These are phyloP conservation scores for Rhagophthalmus giganteus DNA, from an alignment of 2,888 invertebrate species.

Conservation along the genomic window DNA sequence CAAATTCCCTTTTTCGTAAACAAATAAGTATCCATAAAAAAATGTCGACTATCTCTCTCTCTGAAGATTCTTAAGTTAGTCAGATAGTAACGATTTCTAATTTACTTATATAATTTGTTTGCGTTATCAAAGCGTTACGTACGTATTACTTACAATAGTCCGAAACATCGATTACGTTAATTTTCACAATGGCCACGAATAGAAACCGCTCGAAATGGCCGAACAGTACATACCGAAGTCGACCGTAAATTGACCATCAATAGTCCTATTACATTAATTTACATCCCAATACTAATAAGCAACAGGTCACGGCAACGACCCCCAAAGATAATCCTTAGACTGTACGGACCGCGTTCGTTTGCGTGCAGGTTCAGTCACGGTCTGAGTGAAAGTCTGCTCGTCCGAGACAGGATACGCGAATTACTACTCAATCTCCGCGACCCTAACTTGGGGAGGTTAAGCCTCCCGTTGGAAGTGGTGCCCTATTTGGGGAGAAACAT, in stretches of 20 bases:
- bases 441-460: constrained; percentile 33
- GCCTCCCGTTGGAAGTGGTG: constrained; percentile 27
- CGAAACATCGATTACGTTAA: too few species aligned
- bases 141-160: too few species aligned
- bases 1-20: too few species aligned
- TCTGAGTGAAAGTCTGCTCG: constrained; percentile 38
- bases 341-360: constrained; percentile 8
- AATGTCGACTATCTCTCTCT: too few species aligned
- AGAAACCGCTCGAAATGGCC: constrained; percentile 3
- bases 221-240: constrained; percentile 12
- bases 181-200: background rate
- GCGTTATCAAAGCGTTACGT: too few species aligned
- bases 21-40: too few species aligned
- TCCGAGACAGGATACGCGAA: constrained; percentile 42
- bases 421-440: constrained; percentile 42
- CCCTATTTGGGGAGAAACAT: constrained; percentile 31
- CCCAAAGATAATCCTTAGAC: constrained; percentile 19
- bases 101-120: too few species aligned
- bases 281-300: constrained; percentile 33
- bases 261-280: constrained; percentile 36
- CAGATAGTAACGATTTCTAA: too few species aligned
- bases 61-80: too few species aligned
- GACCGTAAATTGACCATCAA: constrained; percentile 25
- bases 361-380: constrained; percentile 28
- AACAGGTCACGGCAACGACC: constrained; percentile 29